These are phyloP conservation scores for Microctonus aethiopoides DNA, from an alignment of 2,888 invertebrate species.

Conservation along the genomic window DNA sequence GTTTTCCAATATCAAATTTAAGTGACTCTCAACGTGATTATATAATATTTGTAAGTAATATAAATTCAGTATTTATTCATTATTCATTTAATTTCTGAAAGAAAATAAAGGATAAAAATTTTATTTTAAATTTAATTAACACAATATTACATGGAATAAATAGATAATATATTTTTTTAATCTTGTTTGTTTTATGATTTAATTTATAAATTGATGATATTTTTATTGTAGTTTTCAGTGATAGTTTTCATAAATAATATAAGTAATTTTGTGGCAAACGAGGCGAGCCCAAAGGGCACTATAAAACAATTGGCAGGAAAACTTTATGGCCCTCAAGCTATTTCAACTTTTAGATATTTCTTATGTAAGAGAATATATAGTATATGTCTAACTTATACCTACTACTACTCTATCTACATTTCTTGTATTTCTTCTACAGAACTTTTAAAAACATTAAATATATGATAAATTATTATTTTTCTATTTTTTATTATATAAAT, in stretches of 20 bases:
- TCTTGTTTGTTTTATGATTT: background rate
- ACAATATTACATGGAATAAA: too few relatives aligned
- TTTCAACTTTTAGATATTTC: background rate
- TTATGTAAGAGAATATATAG: conserved; percentile 32
- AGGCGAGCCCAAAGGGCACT: background rate
- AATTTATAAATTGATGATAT: background rate
- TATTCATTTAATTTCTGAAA: background rate
- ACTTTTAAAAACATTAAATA: background rate
- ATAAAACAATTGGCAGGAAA: conserved; percentile 2
- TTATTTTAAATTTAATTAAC: too few relatives aligned
- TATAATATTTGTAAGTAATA: background rate
- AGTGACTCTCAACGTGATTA: conserved; percentile 1
- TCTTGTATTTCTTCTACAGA: background rate
- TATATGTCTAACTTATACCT: conserved; percentile 2
- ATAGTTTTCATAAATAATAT: background rate
- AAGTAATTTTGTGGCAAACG: background rate
- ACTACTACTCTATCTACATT: background rate
- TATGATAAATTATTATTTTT: background rate
- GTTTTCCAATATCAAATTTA: conserved; percentile 5
- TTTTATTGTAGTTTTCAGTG: background rate
- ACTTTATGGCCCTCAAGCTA: conserved; percentile 2
- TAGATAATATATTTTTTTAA: background rate
- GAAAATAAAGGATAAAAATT: background rate
- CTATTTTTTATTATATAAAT: too few relatives aligned
- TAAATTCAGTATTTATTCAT: too few relatives aligned